Evolutionary conservation across 2,888 invertebrate genomes (phyloP).

Genomic region (Machimus atricapillus): DNA sequence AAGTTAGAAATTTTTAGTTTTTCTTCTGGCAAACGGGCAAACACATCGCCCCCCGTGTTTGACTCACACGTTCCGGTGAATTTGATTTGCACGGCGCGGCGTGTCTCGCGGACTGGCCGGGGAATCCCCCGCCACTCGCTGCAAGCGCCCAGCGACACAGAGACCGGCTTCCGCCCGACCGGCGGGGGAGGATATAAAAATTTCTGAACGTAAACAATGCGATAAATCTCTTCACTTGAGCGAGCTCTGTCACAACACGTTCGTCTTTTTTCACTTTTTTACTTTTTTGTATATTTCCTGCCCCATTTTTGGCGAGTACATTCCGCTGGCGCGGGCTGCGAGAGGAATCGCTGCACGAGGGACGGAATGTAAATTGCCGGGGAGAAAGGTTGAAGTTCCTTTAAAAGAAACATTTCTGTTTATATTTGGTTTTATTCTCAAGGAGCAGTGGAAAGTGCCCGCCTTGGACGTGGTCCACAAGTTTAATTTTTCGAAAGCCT

Average conservation of each 20-base stretch:
- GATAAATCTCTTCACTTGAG: slow-evolving; percentile 35
- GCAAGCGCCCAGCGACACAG: not conserved
- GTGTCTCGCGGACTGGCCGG: not conserved
- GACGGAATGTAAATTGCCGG: slow-evolving; percentile 13
- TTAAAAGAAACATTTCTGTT: not conserved
- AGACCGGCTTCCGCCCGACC: not conserved
- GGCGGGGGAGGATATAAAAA: slow-evolving; percentile 23
- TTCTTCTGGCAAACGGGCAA: not conserved
- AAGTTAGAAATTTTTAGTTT: not conserved
- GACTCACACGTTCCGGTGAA: not conserved
- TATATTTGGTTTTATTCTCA: not conserved
- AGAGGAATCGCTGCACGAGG: not conserved
- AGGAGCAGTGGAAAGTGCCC: not conserved
- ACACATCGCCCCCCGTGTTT: not conserved
- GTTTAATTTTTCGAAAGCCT: not conserved
- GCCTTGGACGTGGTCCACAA: not conserved
- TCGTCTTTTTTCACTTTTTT: not conserved
- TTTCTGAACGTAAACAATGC: slow-evolving; percentile 38
- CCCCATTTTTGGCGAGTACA: slow-evolving; percentile 20
- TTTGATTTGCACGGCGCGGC: slow-evolving; percentile 2
- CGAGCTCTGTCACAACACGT: slow-evolving; percentile 37
- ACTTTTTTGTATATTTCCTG: not conserved
- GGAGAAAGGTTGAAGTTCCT: not conserved
- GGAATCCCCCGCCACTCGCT: not conserved
- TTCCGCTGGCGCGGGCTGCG: slow-evolving; percentile 2